A percentile compares a stretch with the other conserved stretches of the same genome.
These are phyloP conservation scores for Orius insidiosus DNA, from an alignment of 1,140 invertebrate genomes.

Conservation along the genomic window DNA sequence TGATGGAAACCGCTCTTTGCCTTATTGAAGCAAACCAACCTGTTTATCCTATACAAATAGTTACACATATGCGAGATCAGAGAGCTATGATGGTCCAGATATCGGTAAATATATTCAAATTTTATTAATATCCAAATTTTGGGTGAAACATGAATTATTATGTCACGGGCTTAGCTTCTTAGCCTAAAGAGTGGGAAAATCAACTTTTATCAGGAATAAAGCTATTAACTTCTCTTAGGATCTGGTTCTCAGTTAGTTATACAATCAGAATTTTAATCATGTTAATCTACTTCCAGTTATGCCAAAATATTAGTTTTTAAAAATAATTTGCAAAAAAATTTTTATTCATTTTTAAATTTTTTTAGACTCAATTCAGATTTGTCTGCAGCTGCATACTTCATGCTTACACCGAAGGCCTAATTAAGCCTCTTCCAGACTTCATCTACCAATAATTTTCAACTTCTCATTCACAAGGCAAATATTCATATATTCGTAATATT, in stretches of 20 bases:
- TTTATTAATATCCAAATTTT: no score
- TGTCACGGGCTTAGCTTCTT: no score
- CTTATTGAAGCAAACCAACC: slow-evolving; percentile 86
- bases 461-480: no score
- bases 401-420: slow-evolving; percentile 55
- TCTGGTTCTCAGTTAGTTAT: no score
- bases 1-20: slow-evolving; percentile 94
- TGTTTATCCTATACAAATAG: slow-evolving; percentile 89
- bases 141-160: no score
- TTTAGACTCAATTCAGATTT: slow-evolving; percentile 92
- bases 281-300: no score
- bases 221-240: no score
- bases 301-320: no score
- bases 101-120: slow-evolving; percentile 50
- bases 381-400: slow-evolving; percentile 90
- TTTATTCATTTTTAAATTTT: no score
- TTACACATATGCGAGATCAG: slow-evolving; percentile 85
- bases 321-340: slow-evolving; percentile 1
- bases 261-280: no score
- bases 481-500: slow-evolving; percentile 4
- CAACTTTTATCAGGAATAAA: no score
- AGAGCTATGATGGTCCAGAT: slow-evolving; percentile 98
- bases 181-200: no score
- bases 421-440: slow-evolving; percentile 40
- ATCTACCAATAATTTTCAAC: slow-evolving; percentile 17